Evolutionary conservation across 2,888 invertebrate genomes (phyloP).

Genomic region (Chorisops tibialis): DNA sequence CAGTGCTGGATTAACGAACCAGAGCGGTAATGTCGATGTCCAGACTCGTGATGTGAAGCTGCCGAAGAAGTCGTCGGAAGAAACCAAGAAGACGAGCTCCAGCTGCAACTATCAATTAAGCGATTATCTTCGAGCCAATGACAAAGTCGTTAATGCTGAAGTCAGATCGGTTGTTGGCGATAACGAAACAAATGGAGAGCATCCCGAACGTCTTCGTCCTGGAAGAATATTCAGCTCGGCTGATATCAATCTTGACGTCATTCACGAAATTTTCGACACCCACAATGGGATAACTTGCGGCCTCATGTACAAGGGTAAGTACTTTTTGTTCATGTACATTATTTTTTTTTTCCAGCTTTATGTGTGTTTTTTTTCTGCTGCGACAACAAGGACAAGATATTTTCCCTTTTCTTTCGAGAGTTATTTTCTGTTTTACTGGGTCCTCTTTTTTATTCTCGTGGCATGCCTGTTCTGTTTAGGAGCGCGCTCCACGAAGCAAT

Average conservation of each 20-base stretch:
- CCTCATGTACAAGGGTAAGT: slow-evolving; percentile 44
- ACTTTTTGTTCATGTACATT: neutral
- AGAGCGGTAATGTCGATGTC: too few species aligned
- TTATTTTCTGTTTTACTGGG: neutral
- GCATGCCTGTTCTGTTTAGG: neutral
- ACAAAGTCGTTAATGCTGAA: slow-evolving; percentile 4
- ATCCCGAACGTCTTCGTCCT: neutral
- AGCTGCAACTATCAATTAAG: slow-evolving; percentile 22
- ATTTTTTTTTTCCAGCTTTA: neutral
- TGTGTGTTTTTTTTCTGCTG: slow-evolving; percentile 5
- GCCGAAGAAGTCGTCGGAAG: slow-evolving; percentile 26
- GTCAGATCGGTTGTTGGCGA: neutral
- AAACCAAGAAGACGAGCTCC: slow-evolving; percentile 31
- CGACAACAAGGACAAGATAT: neutral
- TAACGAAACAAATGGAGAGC: slow-evolving; percentile 3
- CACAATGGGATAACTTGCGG: slow-evolving; percentile 41
- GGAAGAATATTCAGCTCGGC: slow-evolving; percentile 6
- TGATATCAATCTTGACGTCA: slow-evolving; percentile 39
- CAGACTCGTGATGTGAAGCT: too few species aligned
- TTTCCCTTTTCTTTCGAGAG: neutral
- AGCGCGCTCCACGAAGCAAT: neutral
- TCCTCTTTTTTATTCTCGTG: neutral
- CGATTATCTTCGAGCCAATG: slow-evolving; percentile 15
- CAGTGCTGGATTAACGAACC: neutral
- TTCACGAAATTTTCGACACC: slow-evolving; percentile 43